A percentile compares a stretch with the other conserved stretches of the same genome.
Conservation (phyloP, 2,797 vertebrate genomes). For the Premnoplex brunnescens region DNA sequence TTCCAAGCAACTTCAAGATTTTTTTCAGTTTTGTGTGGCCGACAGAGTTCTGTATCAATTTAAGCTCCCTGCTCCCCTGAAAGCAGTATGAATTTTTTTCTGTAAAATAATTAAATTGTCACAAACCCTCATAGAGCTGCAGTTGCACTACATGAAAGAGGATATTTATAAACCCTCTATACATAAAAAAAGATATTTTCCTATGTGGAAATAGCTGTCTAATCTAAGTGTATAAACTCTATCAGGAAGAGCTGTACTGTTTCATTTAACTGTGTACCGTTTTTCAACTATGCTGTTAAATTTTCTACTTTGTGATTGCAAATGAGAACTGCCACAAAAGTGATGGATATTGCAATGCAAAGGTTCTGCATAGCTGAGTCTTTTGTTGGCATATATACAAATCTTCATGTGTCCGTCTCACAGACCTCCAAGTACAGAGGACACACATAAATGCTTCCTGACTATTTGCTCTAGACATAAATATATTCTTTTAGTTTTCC, state of each 20-base stretch:
- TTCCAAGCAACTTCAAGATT: neutral
- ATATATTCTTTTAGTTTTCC: neutral
- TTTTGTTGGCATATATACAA: constrained; percentile 10
- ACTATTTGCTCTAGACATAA: neutral
- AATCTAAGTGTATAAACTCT: neutral
- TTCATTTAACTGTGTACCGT: neutral
- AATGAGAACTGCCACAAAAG: constrained; percentile 23
- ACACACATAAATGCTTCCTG: neutral
- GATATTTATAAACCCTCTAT: neutral
- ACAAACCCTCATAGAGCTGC: neutral
- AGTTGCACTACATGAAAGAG: neutral
- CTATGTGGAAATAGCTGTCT: neutral
- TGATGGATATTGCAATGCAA: constrained; percentile 11
- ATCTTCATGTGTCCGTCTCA: constrained; percentile 19
- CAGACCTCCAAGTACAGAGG: constrained; percentile 15
- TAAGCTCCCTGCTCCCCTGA: neutral
- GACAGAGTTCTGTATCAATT: neutral
- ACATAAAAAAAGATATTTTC: neutral
- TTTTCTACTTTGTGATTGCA: constrained; percentile 34
- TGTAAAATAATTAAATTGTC: neutral
- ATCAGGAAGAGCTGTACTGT: neutral
- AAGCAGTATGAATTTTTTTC: neutral
- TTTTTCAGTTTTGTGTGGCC: neutral
- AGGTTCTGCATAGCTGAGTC: constrained; percentile 28
- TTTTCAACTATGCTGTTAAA: constrained; percentile 32